Evolutionary conservation across 2,797 vertebrate species (phyloP), one percentile per base, ranked within the genome.

Genomic region (Oceanodroma leucorhoa): DNA sequence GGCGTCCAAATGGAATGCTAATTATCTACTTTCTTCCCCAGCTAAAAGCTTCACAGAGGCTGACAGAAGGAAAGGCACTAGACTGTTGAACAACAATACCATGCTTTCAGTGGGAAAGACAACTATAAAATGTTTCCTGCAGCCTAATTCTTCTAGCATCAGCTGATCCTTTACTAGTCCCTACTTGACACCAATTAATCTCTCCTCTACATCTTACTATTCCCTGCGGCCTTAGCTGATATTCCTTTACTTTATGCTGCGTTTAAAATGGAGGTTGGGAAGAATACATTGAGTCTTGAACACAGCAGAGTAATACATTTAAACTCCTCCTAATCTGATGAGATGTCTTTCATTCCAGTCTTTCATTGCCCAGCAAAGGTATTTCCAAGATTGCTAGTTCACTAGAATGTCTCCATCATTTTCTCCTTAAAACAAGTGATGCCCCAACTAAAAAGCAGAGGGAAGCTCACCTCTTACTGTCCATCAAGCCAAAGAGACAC

Each of bases 171-270:
- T 97, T 97, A 97, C 97, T 71, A 94, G 96, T 97, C 97, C 91
- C 97, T 97, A 96, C 97, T 98, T 98, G 98, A 98, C 97, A 98
- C 96, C 98, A 98, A 98, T 98, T 98, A 98, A 98, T 98, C 97
- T 98, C 88, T 96, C 51, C 65, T 96, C 89, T 93, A 81, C 54
- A 79, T 45, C 8, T 92, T 90, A 80, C 94, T 95, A 57, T 92
- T 83, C 85, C 90, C 48, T 1, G 5, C 23, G 83, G 71, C 54
- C 71, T 83, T 92, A 69, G 71, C 51, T 82, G 48, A 58, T 95
- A 91, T 67, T 91, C 54, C 50, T 89, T 83, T 86, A 83, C 53
- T 95, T 95, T 91, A 66, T 77, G 36, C 69, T 88, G 69, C 5
- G 2, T 94, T 91, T 91, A 81, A 96, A 95, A 86, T 72, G 21